A percentile compares a stretch with the other conserved stretches of the same genome.
These are phyloP conservation scores for Cichlasoma orientale DNA, from an alignment of 2,797 vertebrate species.

Conservation along the genomic window DNA sequence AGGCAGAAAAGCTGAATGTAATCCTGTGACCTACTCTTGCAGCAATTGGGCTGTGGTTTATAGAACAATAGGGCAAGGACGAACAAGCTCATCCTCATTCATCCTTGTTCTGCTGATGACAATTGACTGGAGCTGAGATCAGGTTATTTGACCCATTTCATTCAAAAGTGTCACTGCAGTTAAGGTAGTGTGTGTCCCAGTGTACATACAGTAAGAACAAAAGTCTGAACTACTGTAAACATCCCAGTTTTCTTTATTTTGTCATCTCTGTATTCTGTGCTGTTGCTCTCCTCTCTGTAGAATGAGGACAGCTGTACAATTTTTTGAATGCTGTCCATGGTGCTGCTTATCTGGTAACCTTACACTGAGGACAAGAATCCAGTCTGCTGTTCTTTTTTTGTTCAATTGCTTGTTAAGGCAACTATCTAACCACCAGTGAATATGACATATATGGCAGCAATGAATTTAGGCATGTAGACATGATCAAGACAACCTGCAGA, in stretches of 20 bases:
- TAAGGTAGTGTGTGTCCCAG: neutral
- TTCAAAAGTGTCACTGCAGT: neutral
- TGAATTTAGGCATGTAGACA: neutral
- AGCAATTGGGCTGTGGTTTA: constrained; percentile 7
- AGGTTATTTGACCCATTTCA: constrained; percentile 1
- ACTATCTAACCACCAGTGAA: neutral
- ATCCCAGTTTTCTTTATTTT: neutral
- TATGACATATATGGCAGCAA: too few relatives aligned
- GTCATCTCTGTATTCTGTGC: too few relatives aligned
- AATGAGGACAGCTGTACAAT: too few relatives aligned
- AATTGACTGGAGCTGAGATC: constrained; percentile 19
- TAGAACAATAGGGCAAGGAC: constrained; percentile 20
- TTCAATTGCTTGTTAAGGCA: neutral
- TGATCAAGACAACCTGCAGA: too few relatives aligned
- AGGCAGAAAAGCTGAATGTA: constrained; percentile 27
- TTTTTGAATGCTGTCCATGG: too few relatives aligned
- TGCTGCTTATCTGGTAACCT: neutral
- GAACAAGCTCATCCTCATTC: constrained; percentile 12
- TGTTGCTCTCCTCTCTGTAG: neutral
- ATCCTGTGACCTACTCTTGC: constrained; percentile 38
- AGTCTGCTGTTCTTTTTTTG: too few relatives aligned
- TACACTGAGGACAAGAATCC: too few relatives aligned
- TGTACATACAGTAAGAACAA: neutral
- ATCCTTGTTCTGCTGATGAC: constrained; percentile 29
- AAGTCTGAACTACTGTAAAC: neutral